Conservation (phyloP, 2,888 invertebrate species). For the Drosophila vallismaia region DNA sequence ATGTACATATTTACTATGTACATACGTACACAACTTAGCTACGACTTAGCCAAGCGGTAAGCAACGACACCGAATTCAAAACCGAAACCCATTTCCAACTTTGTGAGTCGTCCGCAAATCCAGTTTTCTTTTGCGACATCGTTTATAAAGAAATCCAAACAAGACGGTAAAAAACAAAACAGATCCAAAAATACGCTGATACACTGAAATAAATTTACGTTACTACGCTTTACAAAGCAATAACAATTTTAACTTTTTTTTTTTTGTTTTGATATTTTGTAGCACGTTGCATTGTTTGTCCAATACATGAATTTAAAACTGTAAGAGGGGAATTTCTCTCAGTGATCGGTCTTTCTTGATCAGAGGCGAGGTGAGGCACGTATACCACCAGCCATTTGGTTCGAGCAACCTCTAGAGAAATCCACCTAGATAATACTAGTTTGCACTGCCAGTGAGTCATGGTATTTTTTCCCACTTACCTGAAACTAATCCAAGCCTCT, state of each 20-base stretch:
- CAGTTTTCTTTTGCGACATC: slow-evolving; percentile 49
- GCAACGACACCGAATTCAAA: slow-evolving; percentile 41
- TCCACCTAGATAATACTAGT: slow-evolving; percentile 46
- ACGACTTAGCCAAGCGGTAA: slow-evolving; percentile 32
- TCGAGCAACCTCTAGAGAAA: slow-evolving; percentile 40
- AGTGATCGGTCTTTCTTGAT: slow-evolving; percentile 22
- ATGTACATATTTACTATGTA: slow-evolving; percentile 1
- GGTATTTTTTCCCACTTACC: slow-evolving; percentile 58
- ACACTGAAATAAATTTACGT: neutral
- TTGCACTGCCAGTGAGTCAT: slow-evolving; percentile 30
- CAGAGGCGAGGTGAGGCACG: slow-evolving; percentile 31
- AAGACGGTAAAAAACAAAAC: slow-evolving; percentile 15
- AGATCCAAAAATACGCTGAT: neutral
- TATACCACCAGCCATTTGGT: slow-evolving; percentile 15
- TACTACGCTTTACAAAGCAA: too few relatives aligned
- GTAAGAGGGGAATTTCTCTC: neutral
- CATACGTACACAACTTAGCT: slow-evolving; percentile 1
- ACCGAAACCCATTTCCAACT: slow-evolving; percentile 43
- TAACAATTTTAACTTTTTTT: too few relatives aligned
- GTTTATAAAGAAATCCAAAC: slow-evolving; percentile 41
- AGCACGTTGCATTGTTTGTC: neutral
- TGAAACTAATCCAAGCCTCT: slow-evolving; percentile 27
- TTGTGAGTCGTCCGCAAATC: slow-evolving; percentile 37
- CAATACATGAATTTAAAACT: neutral
- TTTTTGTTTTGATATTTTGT: too few relatives aligned